Evolutionary conservation across 2,888 invertebrate genomes (phyloP).

Genomic region (Cistogaster globosa): DNA sequence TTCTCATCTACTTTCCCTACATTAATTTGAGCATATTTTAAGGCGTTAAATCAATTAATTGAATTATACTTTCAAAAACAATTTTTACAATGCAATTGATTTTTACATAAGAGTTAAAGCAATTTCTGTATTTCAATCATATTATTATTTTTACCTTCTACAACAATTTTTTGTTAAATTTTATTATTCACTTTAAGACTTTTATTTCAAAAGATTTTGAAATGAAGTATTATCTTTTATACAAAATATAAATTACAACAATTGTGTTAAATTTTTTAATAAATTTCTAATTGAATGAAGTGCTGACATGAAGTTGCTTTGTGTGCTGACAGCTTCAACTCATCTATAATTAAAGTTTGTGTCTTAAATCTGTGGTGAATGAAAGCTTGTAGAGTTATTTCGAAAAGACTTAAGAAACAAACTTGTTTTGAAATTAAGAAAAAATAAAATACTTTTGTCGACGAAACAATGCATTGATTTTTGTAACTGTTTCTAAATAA

Average conservation of each 20-base stretch:
- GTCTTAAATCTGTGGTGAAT: constrained; percentile 39
- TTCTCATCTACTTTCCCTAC: too few relatives aligned
- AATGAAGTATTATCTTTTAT: neutral
- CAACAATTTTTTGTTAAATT: too few relatives aligned
- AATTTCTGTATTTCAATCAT: too few relatives aligned
- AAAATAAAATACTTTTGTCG: neutral
- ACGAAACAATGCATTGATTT: constrained; percentile 4
- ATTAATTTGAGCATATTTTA: too few relatives aligned
- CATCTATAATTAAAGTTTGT: constrained; percentile 44
- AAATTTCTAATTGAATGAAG: constrained; percentile 11
- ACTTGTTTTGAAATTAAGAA: constrained; percentile 19
- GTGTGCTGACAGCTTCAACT: constrained; percentile 22
- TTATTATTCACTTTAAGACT: too few relatives aligned
- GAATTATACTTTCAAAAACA: too few relatives aligned
- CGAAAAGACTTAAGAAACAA: constrained; percentile 58
- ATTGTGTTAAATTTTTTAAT: neutral
- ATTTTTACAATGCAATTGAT: too few relatives aligned
- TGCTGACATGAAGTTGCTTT: constrained; percentile 45
- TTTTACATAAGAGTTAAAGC: too few relatives aligned
- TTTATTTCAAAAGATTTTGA: neutral
- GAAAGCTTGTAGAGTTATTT: constrained; percentile 6
- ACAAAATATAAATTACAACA: neutral
- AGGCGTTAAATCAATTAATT: too few relatives aligned
- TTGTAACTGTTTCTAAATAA: constrained; percentile 19
- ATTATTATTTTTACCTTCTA: too few relatives aligned